Base-by-base conservation (phyloP, 2,797 vertebrate genomes). In the Pitangus sulphuratus region DNA sequence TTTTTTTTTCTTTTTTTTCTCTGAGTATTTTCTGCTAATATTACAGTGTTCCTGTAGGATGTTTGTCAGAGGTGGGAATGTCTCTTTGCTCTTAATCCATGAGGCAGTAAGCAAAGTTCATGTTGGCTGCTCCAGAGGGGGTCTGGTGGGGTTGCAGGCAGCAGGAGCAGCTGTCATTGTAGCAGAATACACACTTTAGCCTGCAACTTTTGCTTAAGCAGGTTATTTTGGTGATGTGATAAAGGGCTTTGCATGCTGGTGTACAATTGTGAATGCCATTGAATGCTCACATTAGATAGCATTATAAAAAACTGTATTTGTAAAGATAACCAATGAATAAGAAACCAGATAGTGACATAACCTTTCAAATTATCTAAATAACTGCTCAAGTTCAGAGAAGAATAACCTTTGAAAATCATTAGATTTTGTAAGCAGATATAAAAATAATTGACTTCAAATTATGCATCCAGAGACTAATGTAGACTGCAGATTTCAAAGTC, bases 401-500 rank as follows among this genome's bases (percentile, higher is more conserved):
- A 96, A 66, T 82, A 94, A 93, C 71, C 58, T 92, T 97, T 83
- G 35, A 58, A 97, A 96, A 89, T 71, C 31, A 62, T 81, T 95
- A 89, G 37, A 89, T 95, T 96, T 88, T 90, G 33, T 75, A 95
- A 94, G 37, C 56, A 87, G 42, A 77, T 47, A 30, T 75, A 97
- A 83, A 95, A 95, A 90, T 93, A 95, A 94, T 95, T 95, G 89
- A 72, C 87, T 93, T 92, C 77, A 96, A 96, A 93, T 93, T 94
- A 94, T 87, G 81, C 44, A 93, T 21, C 40, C 33, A 81, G 76
- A 51, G 37, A 89, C 88, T 93, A 84, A 83, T 45, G 72, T 58
- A 83, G 64, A 84, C 54, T 80, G n/a, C 39, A 64, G 81, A 91
- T 90, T 87, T 57, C 74, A 48, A 81, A 72, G 68, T 72, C 93